Evolutionary conservation across 2,888 invertebrate species (phyloP).

Genomic region (Eupeodes luniger): DNA sequence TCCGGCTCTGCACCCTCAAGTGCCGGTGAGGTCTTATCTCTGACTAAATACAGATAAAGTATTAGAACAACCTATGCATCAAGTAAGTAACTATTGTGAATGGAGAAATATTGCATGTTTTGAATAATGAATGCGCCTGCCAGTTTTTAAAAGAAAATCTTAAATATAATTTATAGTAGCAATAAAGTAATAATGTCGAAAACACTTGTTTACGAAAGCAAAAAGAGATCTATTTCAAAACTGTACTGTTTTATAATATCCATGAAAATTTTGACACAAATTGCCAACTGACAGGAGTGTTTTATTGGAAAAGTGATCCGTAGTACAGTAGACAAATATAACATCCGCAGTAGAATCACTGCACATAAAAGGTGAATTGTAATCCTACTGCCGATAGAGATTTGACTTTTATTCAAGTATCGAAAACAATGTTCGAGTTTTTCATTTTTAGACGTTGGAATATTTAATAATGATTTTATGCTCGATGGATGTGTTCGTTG

Average conservation of each 20-base stretch:
- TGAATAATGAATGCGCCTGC: slow-evolving; percentile 54
- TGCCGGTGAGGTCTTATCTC: slow-evolving; percentile 98
- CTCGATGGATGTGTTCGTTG: no score
- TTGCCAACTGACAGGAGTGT: no score
- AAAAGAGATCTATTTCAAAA: background rate
- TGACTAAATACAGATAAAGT: slow-evolving; percentile 93
- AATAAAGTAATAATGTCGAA: background rate
- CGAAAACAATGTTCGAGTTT: no score
- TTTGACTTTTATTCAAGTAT: no score
- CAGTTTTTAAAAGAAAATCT: background rate
- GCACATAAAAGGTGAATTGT: no score
- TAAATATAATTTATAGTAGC: background rate
- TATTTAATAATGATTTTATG: no score
- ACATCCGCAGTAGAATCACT: no score
- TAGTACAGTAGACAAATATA: no score
- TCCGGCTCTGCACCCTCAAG: slow-evolving; percentile 98
- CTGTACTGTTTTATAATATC: no score
- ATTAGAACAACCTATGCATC: slow-evolving; percentile 84
- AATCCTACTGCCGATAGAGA: no score
- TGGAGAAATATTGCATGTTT: slow-evolving; percentile 59
- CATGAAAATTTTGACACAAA: background rate
- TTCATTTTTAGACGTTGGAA: no score
- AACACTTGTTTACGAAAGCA: background rate
- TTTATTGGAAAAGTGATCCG: no score
- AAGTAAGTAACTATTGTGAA: slow-evolving; percentile 80